phyloP scores from a whole-genome alignment of 2,797 vertebrate genomes.

The Sebastes goodei region DNA sequence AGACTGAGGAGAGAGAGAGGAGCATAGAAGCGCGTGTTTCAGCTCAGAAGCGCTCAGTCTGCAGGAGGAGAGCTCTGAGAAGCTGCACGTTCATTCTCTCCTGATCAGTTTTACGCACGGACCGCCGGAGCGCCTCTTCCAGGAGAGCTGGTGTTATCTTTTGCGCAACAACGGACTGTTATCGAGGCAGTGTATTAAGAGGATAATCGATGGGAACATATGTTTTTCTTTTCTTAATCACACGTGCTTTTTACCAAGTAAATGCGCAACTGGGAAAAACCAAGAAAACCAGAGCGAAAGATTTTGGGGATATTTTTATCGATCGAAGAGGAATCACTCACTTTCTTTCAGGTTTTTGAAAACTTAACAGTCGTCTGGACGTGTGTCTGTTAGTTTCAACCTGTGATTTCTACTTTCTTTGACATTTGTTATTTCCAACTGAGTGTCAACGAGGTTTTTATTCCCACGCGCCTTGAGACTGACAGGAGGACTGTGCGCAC shows the following conservation, averaged over 20 bases:
- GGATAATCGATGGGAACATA: background rate
- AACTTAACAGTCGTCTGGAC: background rate
- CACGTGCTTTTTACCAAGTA: slow-evolving; percentile 8
- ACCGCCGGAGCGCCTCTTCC: slow-evolving; percentile 16
- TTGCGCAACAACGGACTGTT: slow-evolving; percentile 25
- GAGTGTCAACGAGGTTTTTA: background rate
- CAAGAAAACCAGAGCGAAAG: background rate
- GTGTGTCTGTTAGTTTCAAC: background rate
- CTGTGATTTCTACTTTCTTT: slow-evolving; percentile 12
- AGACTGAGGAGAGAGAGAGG: background rate
- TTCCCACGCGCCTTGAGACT: slow-evolving; percentile 21
- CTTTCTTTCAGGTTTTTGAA: background rate
- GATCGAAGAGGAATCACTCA: background rate
- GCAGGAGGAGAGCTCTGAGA: slow-evolving; percentile 35
- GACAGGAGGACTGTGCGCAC: slow-evolving; percentile 23
- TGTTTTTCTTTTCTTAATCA: background rate
- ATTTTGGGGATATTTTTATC: slow-evolving; percentile 21
- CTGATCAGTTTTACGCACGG: slow-evolving; percentile 67
- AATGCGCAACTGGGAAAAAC: background rate
- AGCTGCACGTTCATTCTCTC: slow-evolving; percentile 17
- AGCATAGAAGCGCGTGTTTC: slow-evolving; percentile 26
- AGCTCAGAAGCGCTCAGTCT: slow-evolving; percentile 40
- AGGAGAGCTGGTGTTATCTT: slow-evolving; percentile 8
- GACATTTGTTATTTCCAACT: background rate
- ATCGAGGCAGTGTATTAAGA: background rate